phyloP scores from a whole-genome alignment of 2,797 vertebrate genomes.

The Furcifer pardalis region DNA sequence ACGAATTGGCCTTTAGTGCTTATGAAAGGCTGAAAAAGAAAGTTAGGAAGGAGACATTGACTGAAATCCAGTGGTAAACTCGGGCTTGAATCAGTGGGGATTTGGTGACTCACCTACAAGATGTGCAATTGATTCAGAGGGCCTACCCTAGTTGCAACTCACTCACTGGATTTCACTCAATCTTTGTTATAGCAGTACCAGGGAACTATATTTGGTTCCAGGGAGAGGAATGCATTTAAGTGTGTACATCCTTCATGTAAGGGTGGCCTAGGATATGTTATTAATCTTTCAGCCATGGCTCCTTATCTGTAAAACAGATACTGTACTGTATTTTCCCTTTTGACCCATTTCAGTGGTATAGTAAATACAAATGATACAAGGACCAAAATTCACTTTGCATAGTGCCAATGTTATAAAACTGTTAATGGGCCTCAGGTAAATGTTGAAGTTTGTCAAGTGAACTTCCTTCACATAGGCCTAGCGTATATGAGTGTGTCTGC shows the following conservation, averaged over 20 bases:
- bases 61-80: too few relatives aligned
- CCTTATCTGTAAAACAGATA: not conserved
- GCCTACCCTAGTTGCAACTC: too few relatives aligned
- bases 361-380: not conserved
- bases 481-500: too few relatives aligned
- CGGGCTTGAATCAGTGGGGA: too few relatives aligned
- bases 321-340: not conserved
- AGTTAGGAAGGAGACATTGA: too few relatives aligned
- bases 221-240: not conserved
- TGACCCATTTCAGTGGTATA: not conserved
- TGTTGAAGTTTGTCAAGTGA: too few relatives aligned
- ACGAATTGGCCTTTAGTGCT: too few relatives aligned
- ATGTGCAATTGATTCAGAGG: too few relatives aligned
- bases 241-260: not conserved
- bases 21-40: not conserved
- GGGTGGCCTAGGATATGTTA: not conserved
- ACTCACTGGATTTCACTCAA: too few relatives aligned
- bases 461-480: too few relatives aligned
- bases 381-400: not conserved
- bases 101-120: too few relatives aligned
- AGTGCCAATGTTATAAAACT: not conserved
- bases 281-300: not conserved
- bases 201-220: not conserved
- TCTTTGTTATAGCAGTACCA: not conserved
- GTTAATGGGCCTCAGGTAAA: not conserved